Evolutionary conservation across 2,888 invertebrate genomes (phyloP).

Genomic region (Teleogryllus oceanicus): DNA sequence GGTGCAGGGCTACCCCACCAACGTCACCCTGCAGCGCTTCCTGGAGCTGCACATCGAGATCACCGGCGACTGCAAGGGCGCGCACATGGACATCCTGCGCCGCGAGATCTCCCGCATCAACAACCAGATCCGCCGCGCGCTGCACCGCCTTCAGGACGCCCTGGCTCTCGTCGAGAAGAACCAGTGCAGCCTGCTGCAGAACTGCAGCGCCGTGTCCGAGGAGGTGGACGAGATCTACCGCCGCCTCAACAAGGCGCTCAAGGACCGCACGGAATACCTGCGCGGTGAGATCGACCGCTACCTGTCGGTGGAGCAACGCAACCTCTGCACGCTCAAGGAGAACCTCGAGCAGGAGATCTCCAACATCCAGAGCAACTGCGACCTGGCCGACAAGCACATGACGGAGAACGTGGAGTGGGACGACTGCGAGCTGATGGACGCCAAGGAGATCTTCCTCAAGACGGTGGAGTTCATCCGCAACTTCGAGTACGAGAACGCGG

Average conservation of each 20-base stretch:
- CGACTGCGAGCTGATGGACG: conserved; percentile 87
- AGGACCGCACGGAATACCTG: conserved; percentile 83
- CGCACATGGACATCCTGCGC: conserved; percentile 92
- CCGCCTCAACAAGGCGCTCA: conserved; percentile 80
- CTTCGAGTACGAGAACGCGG: conserved; percentile 90
- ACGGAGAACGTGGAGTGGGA: conserved; percentile 88
- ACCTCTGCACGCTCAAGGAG: conserved; percentile 82
- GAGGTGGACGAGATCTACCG: conserved; percentile 92
- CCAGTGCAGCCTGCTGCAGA: conserved; percentile 79
- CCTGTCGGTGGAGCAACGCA: conserved; percentile 79
- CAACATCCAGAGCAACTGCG: conserved; percentile 95
- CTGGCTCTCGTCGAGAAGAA: conserved; percentile 82
- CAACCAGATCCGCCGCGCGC: conserved; percentile 81
- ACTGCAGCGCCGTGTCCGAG: conserved; percentile 84
- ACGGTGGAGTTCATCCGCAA: conserved; percentile 92
- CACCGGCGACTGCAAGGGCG: conserved; percentile 91
- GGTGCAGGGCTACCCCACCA: conserved; percentile 90
- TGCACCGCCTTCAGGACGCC: conserved; percentile 85
- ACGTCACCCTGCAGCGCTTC: conserved; percentile 91
- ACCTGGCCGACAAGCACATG: conserved; percentile 91
- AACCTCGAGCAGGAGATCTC: conserved; percentile 91
- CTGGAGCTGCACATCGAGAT: conserved; percentile 91
- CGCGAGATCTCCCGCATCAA: conserved; percentile 86
- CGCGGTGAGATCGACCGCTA: conserved; percentile 90
- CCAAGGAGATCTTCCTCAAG: conserved; percentile 93